A percentile compares a stretch with the other conserved stretches of the same genome.
Conservation (phyloP, 1,140 invertebrate genomes). For the Pseudoatta argentina region DNA sequence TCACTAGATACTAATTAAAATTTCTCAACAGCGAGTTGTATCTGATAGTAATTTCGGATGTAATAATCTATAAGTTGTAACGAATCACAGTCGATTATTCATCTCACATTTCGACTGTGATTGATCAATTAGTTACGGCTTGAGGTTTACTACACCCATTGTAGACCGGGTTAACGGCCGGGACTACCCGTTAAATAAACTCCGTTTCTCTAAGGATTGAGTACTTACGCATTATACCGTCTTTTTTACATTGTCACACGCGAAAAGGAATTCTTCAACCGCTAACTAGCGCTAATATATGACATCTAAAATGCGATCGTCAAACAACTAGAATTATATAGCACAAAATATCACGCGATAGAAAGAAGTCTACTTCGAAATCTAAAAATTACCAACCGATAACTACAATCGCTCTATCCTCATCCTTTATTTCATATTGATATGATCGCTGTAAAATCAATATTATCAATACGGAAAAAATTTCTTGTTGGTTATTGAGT, state of each 20-base stretch:
- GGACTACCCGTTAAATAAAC: not conserved
- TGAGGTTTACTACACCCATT: too few species aligned
- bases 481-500: not conserved
- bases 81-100: too few species aligned
- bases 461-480: not conserved
- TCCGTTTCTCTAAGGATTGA: constrained; percentile 12
- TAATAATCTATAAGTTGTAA: too few species aligned
- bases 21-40: not conserved
- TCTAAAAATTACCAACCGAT: not conserved
- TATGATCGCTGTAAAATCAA: not conserved
- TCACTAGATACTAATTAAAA: not conserved
- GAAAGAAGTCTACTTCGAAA: not conserved
- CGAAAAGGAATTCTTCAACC: constrained; percentile 12
- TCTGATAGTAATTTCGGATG: too few species aligned
- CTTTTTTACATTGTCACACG: constrained; percentile 3
- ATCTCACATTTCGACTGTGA: too few species aligned
- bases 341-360: not conserved
- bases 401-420: not conserved
- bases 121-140: too few species aligned
- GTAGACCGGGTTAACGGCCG: not conserved
- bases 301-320: constrained; percentile 34
- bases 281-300: constrained; percentile 39
- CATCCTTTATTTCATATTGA: not conserved
- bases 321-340: constrained; percentile 17
- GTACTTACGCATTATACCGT: not conserved